Evolutionary conservation across 2,113 vertebrate genomes (phyloP).

Genomic region (Scomber japonicus): DNA sequence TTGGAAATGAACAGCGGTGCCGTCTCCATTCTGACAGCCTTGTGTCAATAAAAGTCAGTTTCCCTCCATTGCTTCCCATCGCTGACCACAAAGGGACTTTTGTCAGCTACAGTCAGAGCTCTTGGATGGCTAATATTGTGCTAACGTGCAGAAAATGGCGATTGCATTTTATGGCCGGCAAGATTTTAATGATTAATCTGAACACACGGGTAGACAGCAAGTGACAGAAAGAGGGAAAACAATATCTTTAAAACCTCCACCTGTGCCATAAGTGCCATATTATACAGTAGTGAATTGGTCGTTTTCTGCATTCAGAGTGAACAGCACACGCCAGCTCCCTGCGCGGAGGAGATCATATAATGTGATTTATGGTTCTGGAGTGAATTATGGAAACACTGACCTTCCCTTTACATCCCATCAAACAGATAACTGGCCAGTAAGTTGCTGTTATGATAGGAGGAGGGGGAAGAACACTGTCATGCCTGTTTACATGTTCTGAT

Average conservation of each 20-base stretch:
- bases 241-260: constrained; percentile 57
- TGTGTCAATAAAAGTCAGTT: constrained; percentile 83
- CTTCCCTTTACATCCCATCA: constrained; percentile 82
- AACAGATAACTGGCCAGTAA: constrained; percentile 81
- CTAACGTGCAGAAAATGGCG: constrained; percentile 53
- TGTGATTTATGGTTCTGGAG: constrained; percentile 78
- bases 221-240: constrained; percentile 12
- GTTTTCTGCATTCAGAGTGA: constrained; percentile 49
- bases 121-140: constrained; percentile 29
- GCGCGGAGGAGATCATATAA: constrained; percentile 69
- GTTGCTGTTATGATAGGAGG: constrained; percentile 75
- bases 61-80: constrained; percentile 73
- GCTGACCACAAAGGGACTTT: constrained; percentile 78
- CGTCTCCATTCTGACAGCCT: constrained; percentile 81
- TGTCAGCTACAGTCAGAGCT: constrained; percentile 49
- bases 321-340: constrained; percentile 17
- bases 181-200: constrained; percentile 44
- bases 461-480: constrained; percentile 39
- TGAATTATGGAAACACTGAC: constrained; percentile 84
- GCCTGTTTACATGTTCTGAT: constrained; percentile 70
- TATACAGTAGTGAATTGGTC: constrained; percentile 42
- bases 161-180: background rate
- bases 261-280: constrained; percentile 45
- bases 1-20: constrained; percentile 82
- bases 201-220: background rate